Evolutionary conservation across 2,888 invertebrate species (phyloP).

Genomic region (Oscheius sp.): DNA sequence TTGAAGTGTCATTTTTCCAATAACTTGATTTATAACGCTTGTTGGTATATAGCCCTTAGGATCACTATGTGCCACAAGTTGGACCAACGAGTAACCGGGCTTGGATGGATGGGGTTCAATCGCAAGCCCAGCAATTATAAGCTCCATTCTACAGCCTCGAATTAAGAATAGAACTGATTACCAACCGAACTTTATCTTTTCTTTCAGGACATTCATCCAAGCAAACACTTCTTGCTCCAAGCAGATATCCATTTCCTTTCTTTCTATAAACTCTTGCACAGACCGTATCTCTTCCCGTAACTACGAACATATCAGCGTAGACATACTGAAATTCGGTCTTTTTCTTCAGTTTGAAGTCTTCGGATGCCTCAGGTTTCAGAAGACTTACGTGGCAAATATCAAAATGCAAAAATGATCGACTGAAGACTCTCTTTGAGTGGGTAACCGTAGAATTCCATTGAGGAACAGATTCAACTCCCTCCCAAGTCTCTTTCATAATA

Average conservation of each 20-base stretch:
- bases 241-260: constrained; percentile 38
- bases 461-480: constrained; percentile 3
- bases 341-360: too few relatives aligned
- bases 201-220: constrained; percentile 28
- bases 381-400: constrained; percentile 18
- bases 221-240: constrained; percentile 54
- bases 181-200: constrained; percentile 32
- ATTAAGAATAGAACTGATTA: not conserved
- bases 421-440: not conserved
- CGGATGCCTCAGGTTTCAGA: too few relatives aligned
- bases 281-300: constrained; percentile 58
- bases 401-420: too few relatives aligned
- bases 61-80: not conserved
- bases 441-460: constrained; percentile 13
- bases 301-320: constrained; percentile 55
- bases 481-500: constrained; percentile 10
- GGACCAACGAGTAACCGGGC: not conserved
- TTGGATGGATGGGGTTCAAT: not conserved
- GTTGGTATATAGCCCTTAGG: constrained; percentile 1
- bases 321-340: constrained; percentile 65
- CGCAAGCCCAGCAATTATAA: not conserved
- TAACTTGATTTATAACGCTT: constrained; percentile 1
- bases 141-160: not conserved
- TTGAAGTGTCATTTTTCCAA: too few relatives aligned
- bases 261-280: constrained; percentile 52